phyloP scores from a whole-genome alignment of 2,113 vertebrate species.

The Synchiropus splendidus region DNA sequence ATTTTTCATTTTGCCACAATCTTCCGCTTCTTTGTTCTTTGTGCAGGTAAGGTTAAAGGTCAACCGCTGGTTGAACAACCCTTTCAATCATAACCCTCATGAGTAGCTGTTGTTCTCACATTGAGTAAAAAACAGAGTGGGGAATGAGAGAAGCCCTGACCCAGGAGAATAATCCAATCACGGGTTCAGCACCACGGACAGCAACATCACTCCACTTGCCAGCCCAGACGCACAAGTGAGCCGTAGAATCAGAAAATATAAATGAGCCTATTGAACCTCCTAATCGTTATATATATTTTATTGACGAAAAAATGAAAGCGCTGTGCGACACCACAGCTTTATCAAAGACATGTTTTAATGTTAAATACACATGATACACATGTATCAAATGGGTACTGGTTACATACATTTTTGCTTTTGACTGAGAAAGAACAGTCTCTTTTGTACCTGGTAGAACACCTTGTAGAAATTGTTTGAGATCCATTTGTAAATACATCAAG shows the following conservation, averaged over 20 bases:
- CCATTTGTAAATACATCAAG: too few species aligned
- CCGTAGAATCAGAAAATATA: slow-evolving; percentile 1
- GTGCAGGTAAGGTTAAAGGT: slow-evolving; percentile 7
- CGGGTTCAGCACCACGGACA: slow-evolving; percentile 55
- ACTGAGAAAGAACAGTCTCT: too few species aligned
- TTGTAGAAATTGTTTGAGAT: too few species aligned
- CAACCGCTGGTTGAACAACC: slow-evolving; percentile 9
- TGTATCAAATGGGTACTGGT: too few species aligned
- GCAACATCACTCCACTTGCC: slow-evolving; percentile 16
- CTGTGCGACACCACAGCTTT: too few species aligned
- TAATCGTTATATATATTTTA: slow-evolving; percentile 9
- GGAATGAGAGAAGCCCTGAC: neutral
- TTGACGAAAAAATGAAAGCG: slow-evolving; percentile 19
- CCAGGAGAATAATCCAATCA: slow-evolving; percentile 1
- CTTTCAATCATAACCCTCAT: slow-evolving; percentile 12
- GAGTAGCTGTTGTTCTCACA: too few species aligned
- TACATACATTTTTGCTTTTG: too few species aligned
- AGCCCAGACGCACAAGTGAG: slow-evolving; percentile 2
- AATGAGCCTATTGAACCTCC: slow-evolving; percentile 31
- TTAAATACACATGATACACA: too few species aligned
- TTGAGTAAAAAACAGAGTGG: neutral
- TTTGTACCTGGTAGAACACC: too few species aligned
- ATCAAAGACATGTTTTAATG: too few species aligned
- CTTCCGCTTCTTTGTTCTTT: slow-evolving; percentile 6
- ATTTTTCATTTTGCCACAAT: slow-evolving; percentile 14